phyloP scores from a whole-genome alignment of 2,113 vertebrate species.

The Phrynosoma platyrhinos region DNA sequence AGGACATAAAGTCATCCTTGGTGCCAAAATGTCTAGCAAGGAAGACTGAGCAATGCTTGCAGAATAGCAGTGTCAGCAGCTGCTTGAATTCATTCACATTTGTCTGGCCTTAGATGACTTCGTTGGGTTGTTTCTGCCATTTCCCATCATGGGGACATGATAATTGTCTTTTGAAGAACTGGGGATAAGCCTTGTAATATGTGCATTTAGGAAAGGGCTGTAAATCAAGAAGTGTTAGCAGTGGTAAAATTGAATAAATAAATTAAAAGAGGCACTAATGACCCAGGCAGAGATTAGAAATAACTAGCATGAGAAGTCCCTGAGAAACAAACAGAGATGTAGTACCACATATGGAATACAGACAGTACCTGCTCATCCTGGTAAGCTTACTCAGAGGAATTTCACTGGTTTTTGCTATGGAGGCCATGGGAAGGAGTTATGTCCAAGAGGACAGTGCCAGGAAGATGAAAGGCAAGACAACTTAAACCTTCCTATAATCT shows the following conservation, averaged over 20 bases:
- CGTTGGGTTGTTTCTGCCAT: conserved; percentile 56
- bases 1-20: neutral
- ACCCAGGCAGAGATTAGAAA: conserved; percentile 71
- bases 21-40: neutral
- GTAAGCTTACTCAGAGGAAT: no score
- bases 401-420: neutral
- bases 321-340: conserved; percentile 38
- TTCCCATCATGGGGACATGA: conserved; percentile 66
- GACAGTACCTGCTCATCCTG: no score
- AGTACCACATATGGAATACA: no score
- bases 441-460: neutral
- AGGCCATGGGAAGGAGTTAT: neutral
- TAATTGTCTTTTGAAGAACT: conserved; percentile 75
- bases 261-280: conserved; percentile 77
- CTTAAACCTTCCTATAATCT: neutral
- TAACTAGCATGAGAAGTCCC: conserved; percentile 56
- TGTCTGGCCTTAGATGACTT: conserved; percentile 41
- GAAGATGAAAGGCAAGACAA: neutral
- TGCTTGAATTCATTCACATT: conserved; percentile 30
- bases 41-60: conserved; percentile 21
- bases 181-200: conserved; percentile 74
- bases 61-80: conserved; percentile 41
- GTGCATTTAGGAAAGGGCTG: conserved; percentile 63
- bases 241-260: conserved; percentile 74
- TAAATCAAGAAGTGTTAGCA: conserved; percentile 73